phyloP scores from a whole-genome alignment of 2,113 vertebrate species.

The Dromas ardeola region DNA sequence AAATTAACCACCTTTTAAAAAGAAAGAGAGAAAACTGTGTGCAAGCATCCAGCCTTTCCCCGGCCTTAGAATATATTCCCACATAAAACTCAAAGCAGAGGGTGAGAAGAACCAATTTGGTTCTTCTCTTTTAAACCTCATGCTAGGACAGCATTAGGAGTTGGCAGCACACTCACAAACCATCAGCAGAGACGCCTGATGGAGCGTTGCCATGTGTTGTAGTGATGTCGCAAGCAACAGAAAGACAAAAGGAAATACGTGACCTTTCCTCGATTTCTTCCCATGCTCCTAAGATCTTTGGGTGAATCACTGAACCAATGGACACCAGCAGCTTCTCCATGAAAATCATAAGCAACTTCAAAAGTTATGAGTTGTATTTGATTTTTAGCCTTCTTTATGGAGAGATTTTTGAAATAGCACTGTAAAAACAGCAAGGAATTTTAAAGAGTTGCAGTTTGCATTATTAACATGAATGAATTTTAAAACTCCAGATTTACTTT shows the following conservation, averaged over 20 bases:
- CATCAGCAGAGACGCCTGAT: not conserved
- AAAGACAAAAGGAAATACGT: not conserved
- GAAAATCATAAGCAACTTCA: not conserved
- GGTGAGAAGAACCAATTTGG: not conserved
- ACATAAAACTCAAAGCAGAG: not conserved
- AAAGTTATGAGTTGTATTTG: not conserved
- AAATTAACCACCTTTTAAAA: not conserved
- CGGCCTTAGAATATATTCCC: not conserved
- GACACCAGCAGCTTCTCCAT: not conserved
- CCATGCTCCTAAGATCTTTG: not conserved
- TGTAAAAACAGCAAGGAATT: not conserved
- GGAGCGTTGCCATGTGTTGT: no score
- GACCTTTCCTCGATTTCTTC: not conserved
- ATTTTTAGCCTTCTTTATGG: not conserved
- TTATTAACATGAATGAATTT: slow-evolving; percentile 44
- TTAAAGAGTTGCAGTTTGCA: not conserved
- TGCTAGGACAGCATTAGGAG: not conserved
- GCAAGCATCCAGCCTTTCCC: not conserved
- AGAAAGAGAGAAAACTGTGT: not conserved
- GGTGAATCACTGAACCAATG: not conserved
- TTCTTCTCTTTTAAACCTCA: not conserved
- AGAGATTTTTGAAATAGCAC: not conserved
- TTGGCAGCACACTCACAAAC: not conserved
- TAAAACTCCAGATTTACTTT: slow-evolving; percentile 25
- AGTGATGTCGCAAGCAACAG: not conserved